Base-by-base conservation (phyloP, 1,140 invertebrate genomes). In the Coenobita brevimanus region DNA sequence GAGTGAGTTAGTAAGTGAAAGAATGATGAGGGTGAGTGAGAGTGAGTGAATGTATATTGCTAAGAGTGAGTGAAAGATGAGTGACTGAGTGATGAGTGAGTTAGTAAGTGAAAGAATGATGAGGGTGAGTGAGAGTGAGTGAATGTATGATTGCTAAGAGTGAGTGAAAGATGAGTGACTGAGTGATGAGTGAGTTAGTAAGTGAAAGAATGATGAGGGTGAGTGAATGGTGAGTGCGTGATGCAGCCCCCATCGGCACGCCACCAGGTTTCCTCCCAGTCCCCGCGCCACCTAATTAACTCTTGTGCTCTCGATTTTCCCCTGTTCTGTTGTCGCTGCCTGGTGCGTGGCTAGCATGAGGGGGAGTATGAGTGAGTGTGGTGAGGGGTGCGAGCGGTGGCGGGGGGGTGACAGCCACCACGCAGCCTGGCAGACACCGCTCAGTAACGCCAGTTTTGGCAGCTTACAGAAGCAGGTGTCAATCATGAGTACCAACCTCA, bases 401-500 rank as follows among this genome's bases (percentile, higher is more conserved):
- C 69, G 81, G 81, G 81, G 15, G 3, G 6, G 3, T 41, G 62
- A 54, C 81, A 33, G 43, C 73, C 75, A 36, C 75, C 60, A 27
- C 67, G 36, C 69, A 36, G 10, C 62, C 62, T 80, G 71, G 62
- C 73, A 46, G 38, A 46, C 75, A 38, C 38, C 73, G 30, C 69
- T 82, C 78, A 88, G 79, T 88, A 88, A 81, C 79, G 90, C 91
- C 81, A 75, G 89, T 88, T 91, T 83, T 83, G 80, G 69, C 94
- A 97, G 96, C 96, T 96, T 97, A 94, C 97, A 97, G 95, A 97
- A 97, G 95, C 97, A 97, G 96, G 96, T 97, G 95, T 97, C 96
- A 95, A 96, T 97, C 94, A 97, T 98, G 97, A 97, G 96, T 94
- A 97, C 97, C 95, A 97, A 97, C 95, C 95, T 97, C 94, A 96